phyloP scores from a whole-genome alignment of 1,140 invertebrate genomes.

The Olivierus martensii region DNA sequence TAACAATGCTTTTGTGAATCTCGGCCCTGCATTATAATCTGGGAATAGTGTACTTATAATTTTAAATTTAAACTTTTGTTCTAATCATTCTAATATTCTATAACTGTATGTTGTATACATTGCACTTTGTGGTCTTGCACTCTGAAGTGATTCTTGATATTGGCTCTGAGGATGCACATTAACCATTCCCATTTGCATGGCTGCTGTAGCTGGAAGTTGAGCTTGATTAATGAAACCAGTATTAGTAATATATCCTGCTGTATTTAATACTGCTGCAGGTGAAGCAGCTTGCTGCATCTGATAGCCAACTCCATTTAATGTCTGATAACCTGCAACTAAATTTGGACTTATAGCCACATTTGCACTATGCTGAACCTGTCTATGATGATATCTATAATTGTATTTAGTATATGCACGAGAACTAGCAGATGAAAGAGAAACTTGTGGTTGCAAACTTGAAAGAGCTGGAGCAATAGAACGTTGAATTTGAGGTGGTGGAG shows the following conservation, averaged over 20 bases:
- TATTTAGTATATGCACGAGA: slow-evolving; percentile 26
- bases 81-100: too few relatives aligned
- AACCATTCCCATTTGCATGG: slow-evolving; percentile 52
- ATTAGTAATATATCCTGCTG: slow-evolving; percentile 43
- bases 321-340: slow-evolving; percentile 48
- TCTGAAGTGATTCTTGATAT: slow-evolving; percentile 50
- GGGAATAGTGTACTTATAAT: too few relatives aligned
- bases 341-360: slow-evolving; percentile 62
- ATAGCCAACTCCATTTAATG: slow-evolving; percentile 47
- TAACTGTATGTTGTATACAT: slow-evolving; percentile 60
- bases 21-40: too few relatives aligned
- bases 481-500: slow-evolving; percentile 35
- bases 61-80: too few relatives aligned
- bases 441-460: slow-evolving; percentile 38
- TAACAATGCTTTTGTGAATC: too few relatives aligned
- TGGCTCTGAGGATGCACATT: slow-evolving; percentile 46
- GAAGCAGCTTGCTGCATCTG: slow-evolving; percentile 45
- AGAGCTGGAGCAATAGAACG: slow-evolving; percentile 48
- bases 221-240: slow-evolving; percentile 53
- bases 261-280: slow-evolving; percentile 31
- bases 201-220: slow-evolving; percentile 54
- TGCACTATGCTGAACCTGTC: slow-evolving; percentile 34
- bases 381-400: slow-evolving; percentile 29
- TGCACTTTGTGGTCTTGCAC: slow-evolving; percentile 48
- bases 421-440: slow-evolving; percentile 31